A percentile compares a stretch with the other conserved stretches of the same genome.
Conservation (phyloP, 2,888 invertebrate species). For the Punctoribates punctum region DNA sequence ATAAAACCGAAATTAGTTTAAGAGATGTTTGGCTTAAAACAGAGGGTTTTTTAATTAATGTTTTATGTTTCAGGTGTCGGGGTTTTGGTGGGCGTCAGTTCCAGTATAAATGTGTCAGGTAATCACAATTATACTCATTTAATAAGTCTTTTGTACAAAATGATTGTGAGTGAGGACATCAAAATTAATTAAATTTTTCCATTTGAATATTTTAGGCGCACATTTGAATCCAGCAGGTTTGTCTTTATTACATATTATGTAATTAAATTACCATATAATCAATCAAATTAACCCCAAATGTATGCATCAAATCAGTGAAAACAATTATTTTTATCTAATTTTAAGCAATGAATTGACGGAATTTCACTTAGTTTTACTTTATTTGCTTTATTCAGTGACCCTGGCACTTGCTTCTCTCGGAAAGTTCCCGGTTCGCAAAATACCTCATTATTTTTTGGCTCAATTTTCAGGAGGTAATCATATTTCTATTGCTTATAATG, state of each 20-base stretch:
- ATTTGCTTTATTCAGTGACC: constrained; percentile 52
- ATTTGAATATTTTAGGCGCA: constrained; percentile 22
- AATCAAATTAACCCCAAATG: too few species aligned
- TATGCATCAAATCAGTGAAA: neutral
- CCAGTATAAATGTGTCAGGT: neutral
- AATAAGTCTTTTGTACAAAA: neutral
- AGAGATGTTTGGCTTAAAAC: too few species aligned
- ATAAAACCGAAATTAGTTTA: too few species aligned
- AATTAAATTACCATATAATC: neutral
- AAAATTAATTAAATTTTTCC: neutral
- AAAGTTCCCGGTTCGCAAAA: constrained; percentile 52
- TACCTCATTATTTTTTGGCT: constrained; percentile 55
- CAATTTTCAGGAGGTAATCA: constrained; percentile 55
- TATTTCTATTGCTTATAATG: too few species aligned
- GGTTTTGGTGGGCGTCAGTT: neutral
- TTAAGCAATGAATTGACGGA: too few species aligned
- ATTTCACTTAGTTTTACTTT: too few species aligned
- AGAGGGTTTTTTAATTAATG: too few species aligned
- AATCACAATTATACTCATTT: neutral
- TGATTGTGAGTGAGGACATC: neutral
- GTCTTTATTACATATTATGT: neutral
- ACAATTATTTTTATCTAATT: too few species aligned
- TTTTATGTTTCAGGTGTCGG: neutral
- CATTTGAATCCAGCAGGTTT: constrained; percentile 25
- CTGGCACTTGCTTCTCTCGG: constrained; percentile 55